Conservation (phyloP, 1,140 invertebrate genomes). For the Dysdera silvatica region DNA sequence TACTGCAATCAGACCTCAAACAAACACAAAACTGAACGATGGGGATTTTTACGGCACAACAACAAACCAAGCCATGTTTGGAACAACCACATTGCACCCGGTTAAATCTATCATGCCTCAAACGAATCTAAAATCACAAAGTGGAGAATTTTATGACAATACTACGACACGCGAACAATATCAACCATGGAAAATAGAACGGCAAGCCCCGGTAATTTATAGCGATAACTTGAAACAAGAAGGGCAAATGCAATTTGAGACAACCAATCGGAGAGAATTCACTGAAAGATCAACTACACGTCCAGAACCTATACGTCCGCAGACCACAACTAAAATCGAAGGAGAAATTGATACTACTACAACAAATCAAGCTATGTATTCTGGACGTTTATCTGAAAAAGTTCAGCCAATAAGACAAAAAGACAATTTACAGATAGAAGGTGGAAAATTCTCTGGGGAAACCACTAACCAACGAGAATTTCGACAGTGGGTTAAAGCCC, state of each 20-base stretch:
- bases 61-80: constrained; percentile 16
- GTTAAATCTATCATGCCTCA: background rate
- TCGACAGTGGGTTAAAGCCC: constrained; percentile 17
- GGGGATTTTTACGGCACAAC: constrained; percentile 17
- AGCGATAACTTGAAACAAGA: constrained; percentile 10
- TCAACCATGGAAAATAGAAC: constrained; percentile 7
- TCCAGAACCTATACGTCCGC: constrained; percentile 11
- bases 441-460: constrained; percentile 17
- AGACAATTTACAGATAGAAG: constrained; percentile 13
- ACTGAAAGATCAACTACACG: constrained; percentile 1
- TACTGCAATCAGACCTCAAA: constrained; percentile 1
- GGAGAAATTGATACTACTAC: constrained; percentile 22
- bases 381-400: background rate
- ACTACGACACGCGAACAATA: constrained; percentile 14
- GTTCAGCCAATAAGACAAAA: constrained; percentile 15
- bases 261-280: constrained; percentile 17
- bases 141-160: background rate
- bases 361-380: constrained; percentile 20
- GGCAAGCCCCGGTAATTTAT: background rate
- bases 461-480: constrained; percentile 15
- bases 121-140: background rate
- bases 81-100: background rate
- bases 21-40: constrained; percentile 4
- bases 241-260: constrained; percentile 26
- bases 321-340: constrained; percentile 21